Base-by-base conservation (phyloP, 2,797 vertebrate species). In the Falco concolor region DNA sequence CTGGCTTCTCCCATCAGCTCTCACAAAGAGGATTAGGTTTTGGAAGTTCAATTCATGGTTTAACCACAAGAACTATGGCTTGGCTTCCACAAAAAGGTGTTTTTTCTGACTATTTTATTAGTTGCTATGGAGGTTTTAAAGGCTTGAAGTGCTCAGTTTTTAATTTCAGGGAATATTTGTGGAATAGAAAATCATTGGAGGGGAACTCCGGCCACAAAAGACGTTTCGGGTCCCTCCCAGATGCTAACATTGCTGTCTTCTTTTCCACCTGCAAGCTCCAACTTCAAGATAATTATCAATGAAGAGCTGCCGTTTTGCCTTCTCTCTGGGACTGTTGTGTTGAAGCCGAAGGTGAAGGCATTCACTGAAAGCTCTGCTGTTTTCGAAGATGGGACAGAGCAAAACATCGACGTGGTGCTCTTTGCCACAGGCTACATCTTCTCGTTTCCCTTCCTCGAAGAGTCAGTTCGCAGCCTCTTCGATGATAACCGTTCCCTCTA, bases 51-150 rank as follows among this genome's bases (percentile, higher is more conserved):
- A 98, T 97, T 95, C 97, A 1, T 97, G 96, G 97, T 98, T 98
- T 91, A 98, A 99, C 96, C 99, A 99, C 56, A 83, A 78, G 28
- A 97, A 98, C 75, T 99, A 99, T 12, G 98, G 99, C 85, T 97
- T 99, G 93, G 98, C 97, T 90, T 98, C 98, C 67, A 93, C 38
- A 68, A 97, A 98, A 96, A 98, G 99, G 99, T 99, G 91, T 21
- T 84, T 91, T 59, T 70, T 45, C 49, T 81, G 24, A 18, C 15
- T 64, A 10, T 59, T 77, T 65, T 45, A 4, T 79, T 69, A 34
- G 6, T 69, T 61, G 24, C 2, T 40, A 12, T 4, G 32, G n/a
- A 49, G n/a, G 10, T 4, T n/a, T 92, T 86, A 54, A 57, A 52
- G 47, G 36, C 1, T 2, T 6, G 1, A 83, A 85, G 59, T 52